Percentiles rank a stretch among this genome's conserved stretches.
These are phyloP conservation scores for Hedychridium roseum DNA, from an alignment of 2,888 invertebrate species.

Conservation along the genomic window DNA sequence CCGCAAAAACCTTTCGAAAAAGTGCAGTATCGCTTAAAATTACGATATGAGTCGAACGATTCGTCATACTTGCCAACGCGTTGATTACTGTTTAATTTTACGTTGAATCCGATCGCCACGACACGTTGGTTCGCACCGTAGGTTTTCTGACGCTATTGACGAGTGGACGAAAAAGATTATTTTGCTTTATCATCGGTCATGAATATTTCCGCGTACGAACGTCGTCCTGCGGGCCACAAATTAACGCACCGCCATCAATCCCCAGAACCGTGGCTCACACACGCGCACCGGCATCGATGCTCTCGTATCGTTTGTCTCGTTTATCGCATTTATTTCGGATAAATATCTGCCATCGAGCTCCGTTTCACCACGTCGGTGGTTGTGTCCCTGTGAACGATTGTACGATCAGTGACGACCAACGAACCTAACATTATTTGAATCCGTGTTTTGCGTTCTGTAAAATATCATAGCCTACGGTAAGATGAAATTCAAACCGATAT, in stretches of 20 bases:
- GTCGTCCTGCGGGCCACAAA: background rate
- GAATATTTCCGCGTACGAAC: background rate
- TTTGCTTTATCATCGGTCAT: background rate
- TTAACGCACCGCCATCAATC: background rate
- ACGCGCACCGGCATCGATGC: background rate
- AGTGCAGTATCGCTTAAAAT: too few species aligned
- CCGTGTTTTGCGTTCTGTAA: slow-evolving; percentile 3
- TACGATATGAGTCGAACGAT: too few species aligned
- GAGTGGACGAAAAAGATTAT: background rate
- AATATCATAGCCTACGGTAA: too few species aligned
- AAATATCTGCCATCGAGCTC: slow-evolving; percentile 6
- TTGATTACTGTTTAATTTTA: too few species aligned
- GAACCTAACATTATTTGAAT: slow-evolving; percentile 11
- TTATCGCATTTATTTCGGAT: slow-evolving; percentile 23
- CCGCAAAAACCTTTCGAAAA: too few species aligned
- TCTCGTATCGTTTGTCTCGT: slow-evolving; percentile 14
- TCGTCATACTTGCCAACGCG: too few species aligned
- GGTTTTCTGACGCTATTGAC: too few species aligned
- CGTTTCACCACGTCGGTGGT: slow-evolving; percentile 12
- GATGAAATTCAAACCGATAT: too few species aligned
- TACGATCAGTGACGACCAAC: too few species aligned
- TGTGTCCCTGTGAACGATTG: slow-evolving; percentile 11
- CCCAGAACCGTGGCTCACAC: background rate
- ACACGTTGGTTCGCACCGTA: too few species aligned
- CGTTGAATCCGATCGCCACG: too few species aligned